Conservation (phyloP, 1,140 invertebrate genomes). For the Solen grandis region DNA sequence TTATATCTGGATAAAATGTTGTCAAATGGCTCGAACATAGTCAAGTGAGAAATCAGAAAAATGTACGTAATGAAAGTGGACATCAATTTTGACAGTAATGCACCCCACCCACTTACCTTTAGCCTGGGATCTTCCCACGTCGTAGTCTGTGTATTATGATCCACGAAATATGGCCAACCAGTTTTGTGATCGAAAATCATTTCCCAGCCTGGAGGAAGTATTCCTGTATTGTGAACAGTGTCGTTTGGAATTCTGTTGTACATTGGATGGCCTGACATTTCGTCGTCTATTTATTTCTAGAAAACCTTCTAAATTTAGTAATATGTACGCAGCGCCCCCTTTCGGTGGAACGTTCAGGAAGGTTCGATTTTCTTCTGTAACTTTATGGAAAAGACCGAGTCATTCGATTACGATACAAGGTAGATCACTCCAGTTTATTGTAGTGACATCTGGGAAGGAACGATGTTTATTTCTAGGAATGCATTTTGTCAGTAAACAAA, state of each 20-base stretch:
- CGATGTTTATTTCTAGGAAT: no score
- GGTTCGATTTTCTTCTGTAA: not conserved
- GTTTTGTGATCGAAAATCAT: slow-evolving; percentile 71
- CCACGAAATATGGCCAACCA: slow-evolving; percentile 77
- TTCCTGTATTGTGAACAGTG: slow-evolving; percentile 50
- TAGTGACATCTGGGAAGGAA: no score
- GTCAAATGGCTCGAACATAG: no score
- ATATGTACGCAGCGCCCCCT: slow-evolving; percentile 28
- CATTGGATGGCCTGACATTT: slow-evolving; percentile 37
- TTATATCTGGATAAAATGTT: no score
- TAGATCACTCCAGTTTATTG: not conserved
- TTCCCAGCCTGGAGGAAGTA: slow-evolving; percentile 77
- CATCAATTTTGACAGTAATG: no score
- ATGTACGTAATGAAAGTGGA: no score
- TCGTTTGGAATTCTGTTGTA: slow-evolving; percentile 20
- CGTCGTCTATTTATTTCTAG: slow-evolving; percentile 46
- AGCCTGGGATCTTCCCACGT: slow-evolving; percentile 76
- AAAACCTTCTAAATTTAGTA: slow-evolving; percentile 33
- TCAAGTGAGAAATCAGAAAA: no score
- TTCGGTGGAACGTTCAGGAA: slow-evolving; percentile 50
- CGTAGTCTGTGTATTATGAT: slow-evolving; percentile 76
- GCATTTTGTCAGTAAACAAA: no score
- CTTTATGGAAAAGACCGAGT: not conserved
- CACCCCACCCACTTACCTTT: slow-evolving; percentile 20
- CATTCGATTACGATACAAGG: slow-evolving; percentile 7